Evolutionary conservation across 2,888 invertebrate genomes (phyloP).

Genomic region (Halictus quadricinctus): DNA sequence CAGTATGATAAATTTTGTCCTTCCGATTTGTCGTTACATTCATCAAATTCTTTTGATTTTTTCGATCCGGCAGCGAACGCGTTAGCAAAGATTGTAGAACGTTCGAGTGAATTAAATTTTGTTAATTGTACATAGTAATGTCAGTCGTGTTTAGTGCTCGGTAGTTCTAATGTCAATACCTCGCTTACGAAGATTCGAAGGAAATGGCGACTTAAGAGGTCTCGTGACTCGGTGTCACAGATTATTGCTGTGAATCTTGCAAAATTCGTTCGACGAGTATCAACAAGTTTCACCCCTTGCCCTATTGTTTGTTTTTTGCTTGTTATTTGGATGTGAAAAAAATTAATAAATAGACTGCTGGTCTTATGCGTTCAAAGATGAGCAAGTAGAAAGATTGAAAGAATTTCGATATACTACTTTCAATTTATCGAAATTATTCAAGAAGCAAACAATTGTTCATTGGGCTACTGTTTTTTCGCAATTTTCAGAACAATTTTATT

Average conservation of each 20-base stretch:
- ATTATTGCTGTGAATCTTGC: neutral
- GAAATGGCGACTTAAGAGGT: neutral
- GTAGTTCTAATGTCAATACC: neutral
- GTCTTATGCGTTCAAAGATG: neutral
- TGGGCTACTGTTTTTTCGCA: too few relatives aligned
- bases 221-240: slow-evolving; percentile 7
- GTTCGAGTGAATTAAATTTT: too few relatives aligned
- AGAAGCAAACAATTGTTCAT: neutral
- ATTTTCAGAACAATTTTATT: too few relatives aligned
- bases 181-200: neutral
- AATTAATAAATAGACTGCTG: neutral
- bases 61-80: too few relatives aligned
- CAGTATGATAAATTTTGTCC: too few relatives aligned
- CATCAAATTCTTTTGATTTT: too few relatives aligned
- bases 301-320: neutral
- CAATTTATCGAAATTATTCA: too few relatives aligned
- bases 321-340: neutral
- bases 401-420: neutral
- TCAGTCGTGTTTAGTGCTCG: too few relatives aligned
- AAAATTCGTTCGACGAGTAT: slow-evolving; percentile 3
- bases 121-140: too few relatives aligned
- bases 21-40: too few relatives aligned
- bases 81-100: too few relatives aligned
- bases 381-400: neutral
- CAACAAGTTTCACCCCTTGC: slow-evolving; percentile 4